phyloP scores from a whole-genome alignment of 1,140 invertebrate genomes.

The Luehdorfia chinensis region DNA sequence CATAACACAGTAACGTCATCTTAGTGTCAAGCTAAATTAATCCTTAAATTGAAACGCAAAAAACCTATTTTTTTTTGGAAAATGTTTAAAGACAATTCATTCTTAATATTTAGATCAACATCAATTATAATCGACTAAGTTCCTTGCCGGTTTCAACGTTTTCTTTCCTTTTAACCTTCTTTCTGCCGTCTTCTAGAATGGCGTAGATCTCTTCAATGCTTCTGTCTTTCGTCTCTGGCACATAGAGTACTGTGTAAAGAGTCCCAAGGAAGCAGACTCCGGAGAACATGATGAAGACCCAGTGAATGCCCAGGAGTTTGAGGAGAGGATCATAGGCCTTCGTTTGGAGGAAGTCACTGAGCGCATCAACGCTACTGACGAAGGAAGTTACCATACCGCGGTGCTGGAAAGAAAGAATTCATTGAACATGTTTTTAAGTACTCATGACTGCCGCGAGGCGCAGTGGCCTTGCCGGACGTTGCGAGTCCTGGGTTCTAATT shows the following conservation, averaged over 20 bases:
- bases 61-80: background rate
- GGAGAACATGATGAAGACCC: slow-evolving; percentile 68
- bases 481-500: no score
- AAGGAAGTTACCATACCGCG: slow-evolving; percentile 67
- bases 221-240: slow-evolving; percentile 64
- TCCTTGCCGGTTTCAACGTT: slow-evolving; percentile 48
- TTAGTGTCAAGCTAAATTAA: background rate
- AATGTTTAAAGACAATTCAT: slow-evolving; percentile 7
- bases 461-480: no score
- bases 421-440: no score
- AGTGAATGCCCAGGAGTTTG: slow-evolving; percentile 64
- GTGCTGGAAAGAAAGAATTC: slow-evolving; percentile 45
- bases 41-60: background rate
- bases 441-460: no score
- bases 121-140: slow-evolving; percentile 49
- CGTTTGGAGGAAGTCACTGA: slow-evolving; percentile 67
- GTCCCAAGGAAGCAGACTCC: slow-evolving; percentile 61
- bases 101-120: slow-evolving; percentile 16
- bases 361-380: slow-evolving; percentile 53
- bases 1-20: no score
- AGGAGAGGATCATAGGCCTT: slow-evolving; percentile 65
- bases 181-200: slow-evolving; percentile 50
- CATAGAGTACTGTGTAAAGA: slow-evolving; percentile 60
- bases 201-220: slow-evolving; percentile 67
- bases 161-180: slow-evolving; percentile 68